Base-by-base conservation (phyloP, 2,797 vertebrate genomes). In the Typhlichthys subterraneus region DNA sequence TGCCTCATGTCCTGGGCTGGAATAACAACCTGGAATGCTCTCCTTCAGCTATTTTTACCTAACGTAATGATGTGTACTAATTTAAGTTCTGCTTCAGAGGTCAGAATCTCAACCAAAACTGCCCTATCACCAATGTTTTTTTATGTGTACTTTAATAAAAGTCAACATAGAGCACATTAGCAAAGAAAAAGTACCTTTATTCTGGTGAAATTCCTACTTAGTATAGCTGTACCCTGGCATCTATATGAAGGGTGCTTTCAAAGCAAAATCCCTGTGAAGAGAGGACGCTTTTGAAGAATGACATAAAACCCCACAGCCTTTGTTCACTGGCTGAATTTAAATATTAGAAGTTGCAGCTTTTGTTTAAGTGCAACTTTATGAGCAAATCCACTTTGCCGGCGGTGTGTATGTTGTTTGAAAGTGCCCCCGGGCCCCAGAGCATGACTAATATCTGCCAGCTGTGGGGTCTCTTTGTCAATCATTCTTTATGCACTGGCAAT, bases 391-490 rank as follows among this genome's bases (percentile, higher is more conserved):
- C 69, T 12, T 9, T 31, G 70, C 72, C 62, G 69, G 76, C 68
- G 66, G 63, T 62, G 59, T n/a, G 12, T 66, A 73, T 81, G 84
- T 77, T 82, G 84, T 82, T 77, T 81, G 65, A 82, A 87, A 84
- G 82, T 74, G 76, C 82, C 81, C 78, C 72, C 54, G 23, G 72
- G 83, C 84, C 72, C 76, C 48, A 82, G 75, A 76, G 68, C 83
- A 69, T 67, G 67, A 79, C 69, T 65, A 77, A 84, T 74, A 57
- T 58, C 53, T 76, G 72, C 72, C 77, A 60, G 72, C 78, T 70
- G 77, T 38, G 5, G 80, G 73, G 58, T 65, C 45, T 65, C 59
- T 45, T 13, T 46, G 54, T 81, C 70, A 69, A 53, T 81, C 68
- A 65, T 70, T 72, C 69, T 73, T 68, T 53, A 61, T 65, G 59